Percentiles rank a stretch among this genome's conserved stretches.
Evolutionary conservation across 30 jellyfish, hydroid and myxozoan genomes (phyloP).

Genomic region (Aurelia sp.): DNA sequence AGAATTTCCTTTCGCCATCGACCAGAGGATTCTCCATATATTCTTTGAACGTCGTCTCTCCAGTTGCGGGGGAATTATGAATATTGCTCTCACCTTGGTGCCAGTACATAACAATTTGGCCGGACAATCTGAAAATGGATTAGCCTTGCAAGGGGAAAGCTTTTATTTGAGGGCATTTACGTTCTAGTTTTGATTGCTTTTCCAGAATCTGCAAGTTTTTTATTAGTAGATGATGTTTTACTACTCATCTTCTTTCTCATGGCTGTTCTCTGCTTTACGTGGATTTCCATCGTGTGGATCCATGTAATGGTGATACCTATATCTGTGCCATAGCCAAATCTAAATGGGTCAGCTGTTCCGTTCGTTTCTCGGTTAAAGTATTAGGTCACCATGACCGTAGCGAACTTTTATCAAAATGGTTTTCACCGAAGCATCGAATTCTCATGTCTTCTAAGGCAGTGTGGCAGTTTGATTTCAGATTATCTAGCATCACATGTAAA

Average conservation of each 20-base stretch:
- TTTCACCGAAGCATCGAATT: not conserved
- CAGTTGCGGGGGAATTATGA: too few relatives aligned
- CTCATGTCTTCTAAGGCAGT: not conserved
- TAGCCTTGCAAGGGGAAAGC: too few relatives aligned
- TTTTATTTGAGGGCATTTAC: not conserved
- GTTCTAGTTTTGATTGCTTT: not conserved
- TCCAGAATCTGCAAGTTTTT: constrained; percentile 1
- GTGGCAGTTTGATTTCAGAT: not conserved
- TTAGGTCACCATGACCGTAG: constrained; percentile 1
- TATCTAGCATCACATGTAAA: not conserved
- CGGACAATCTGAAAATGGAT: too few relatives aligned
- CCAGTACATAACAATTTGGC: too few relatives aligned
- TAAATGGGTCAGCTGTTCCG: constrained; percentile 30
- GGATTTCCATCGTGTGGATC: constrained; percentile 10
- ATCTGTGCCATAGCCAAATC: constrained; percentile 7
- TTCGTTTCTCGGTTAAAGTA: constrained; percentile 16
- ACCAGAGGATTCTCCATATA: too few relatives aligned
- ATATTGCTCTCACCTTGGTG: too few relatives aligned
- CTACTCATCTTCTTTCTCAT: not conserved
- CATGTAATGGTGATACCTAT: not conserved
- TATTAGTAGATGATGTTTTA: not conserved
- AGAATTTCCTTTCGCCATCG: too few relatives aligned
- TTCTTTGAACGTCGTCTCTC: too few relatives aligned
- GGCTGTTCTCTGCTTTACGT: not conserved
- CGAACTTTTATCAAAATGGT: not conserved